Evolutionary conservation across 2,888 invertebrate genomes (phyloP), one percentile per base, ranked within the genome.

Genomic region (Polydrusus pterygomalis): DNA sequence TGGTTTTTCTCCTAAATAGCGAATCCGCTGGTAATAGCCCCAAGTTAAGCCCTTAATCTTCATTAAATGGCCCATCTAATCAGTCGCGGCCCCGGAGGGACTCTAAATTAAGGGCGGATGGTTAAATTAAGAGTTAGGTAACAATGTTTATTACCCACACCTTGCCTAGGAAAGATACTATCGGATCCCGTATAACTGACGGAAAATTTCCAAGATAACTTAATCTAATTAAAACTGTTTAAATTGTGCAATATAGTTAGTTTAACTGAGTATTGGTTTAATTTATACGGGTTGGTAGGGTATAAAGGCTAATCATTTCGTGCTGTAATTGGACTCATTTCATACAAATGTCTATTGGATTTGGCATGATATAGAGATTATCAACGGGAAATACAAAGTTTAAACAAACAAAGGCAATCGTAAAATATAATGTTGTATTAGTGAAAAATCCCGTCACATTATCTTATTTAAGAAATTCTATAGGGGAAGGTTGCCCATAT

Each of bases 61-160:
- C 34, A 70, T 70, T 60, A 70, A 70, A 70, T 70, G 45, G 70
- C 60, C 70, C 70, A 70, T 70, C 70, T 70, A 70, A 70, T 62
- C 70, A 70, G 60, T 58, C 34, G 70, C 47, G 54, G 38, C 40
- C 40, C 67, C 51, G 51, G 34, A 54, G 34, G 47, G 70, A 40
- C 62, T 45, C 38, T 70, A 60, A 60, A 70, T 45, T 60, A 34
- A 15, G 45, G 30, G 30, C 38, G 25, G 43, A 60, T 43, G 43
- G 40, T 40, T 69, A 58, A 69, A 69, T 69, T 69, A 69, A 69
- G 69, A 69, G 69, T 40, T 20, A 38, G 69, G 58, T 58, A 69
- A 43, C 58, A 69, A 43, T 69, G 69, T 69, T 69, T 69, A 69
- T 69, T 69, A 58, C 54, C 67, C 25, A 20, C 45, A 43, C 45